These are phyloP conservation scores for Plutomurus gul DNA, from an alignment of 1,140 invertebrate species.

Conservation along the genomic window DNA sequence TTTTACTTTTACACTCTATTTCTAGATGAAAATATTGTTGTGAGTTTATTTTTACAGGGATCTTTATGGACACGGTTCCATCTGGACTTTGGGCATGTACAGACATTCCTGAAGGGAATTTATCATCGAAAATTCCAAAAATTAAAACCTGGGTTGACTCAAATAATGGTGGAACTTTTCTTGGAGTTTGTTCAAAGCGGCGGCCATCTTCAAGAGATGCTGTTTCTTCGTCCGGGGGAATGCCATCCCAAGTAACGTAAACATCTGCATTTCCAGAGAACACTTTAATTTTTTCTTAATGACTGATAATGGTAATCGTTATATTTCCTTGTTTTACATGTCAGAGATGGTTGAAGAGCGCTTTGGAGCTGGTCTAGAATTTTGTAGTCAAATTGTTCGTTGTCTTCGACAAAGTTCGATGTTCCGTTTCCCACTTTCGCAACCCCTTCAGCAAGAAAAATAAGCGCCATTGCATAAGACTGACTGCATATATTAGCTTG, in stretches of 20 bases:
- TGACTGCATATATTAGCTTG: too few relatives aligned
- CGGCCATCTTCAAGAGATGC: not conserved
- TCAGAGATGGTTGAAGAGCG: conserved; percentile 56
- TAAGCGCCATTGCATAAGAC: too few relatives aligned
- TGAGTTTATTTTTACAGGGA: conserved; percentile 14
- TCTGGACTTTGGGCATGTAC: conserved; percentile 47
- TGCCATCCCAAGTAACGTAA: conserved; percentile 6
- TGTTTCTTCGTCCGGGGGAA: conserved; percentile 1
- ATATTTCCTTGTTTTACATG: conserved; percentile 38
- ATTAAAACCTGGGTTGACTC: conserved; percentile 47
- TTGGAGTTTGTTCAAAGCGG: conserved; percentile 26
- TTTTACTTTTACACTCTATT: not conserved
- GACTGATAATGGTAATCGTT: not conserved
- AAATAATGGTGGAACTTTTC: conserved; percentile 44
- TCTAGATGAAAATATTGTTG: not conserved
- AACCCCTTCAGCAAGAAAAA: conserved; percentile 55
- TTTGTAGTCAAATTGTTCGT: conserved; percentile 56
- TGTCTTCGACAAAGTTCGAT: conserved; percentile 55
- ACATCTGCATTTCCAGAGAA: not conserved
- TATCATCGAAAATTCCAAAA: conserved; percentile 39
- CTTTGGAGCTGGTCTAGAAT: conserved; percentile 56
- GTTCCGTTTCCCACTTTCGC: conserved; percentile 56
- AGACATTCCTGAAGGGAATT: conserved; percentile 26
- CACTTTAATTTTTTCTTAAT: not conserved
- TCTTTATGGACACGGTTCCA: conserved; percentile 24